A percentile compares a stretch with the other conserved stretches of the same genome.
These are phyloP conservation scores for Charadrius vociferus DNA, from an alignment of 2,113 vertebrate species.

Conservation along the genomic window DNA sequence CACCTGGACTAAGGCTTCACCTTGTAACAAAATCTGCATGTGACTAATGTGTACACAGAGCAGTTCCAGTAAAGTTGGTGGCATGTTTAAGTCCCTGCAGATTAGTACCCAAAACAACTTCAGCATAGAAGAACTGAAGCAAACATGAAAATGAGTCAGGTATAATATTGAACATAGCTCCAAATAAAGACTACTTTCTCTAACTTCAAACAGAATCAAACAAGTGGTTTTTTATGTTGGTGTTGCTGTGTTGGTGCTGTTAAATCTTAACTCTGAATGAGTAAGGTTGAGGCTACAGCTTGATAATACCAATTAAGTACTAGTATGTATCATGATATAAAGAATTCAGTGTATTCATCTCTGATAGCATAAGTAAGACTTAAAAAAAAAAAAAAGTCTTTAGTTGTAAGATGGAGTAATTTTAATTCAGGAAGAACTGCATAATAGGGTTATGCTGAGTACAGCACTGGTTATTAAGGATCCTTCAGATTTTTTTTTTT, in stretches of 20 bases:
- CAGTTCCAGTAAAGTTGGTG: not conserved
- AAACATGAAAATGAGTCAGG: not conserved
- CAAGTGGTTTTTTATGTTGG: fast-evolving
- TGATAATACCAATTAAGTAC: not conserved
- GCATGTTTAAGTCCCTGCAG: not conserved
- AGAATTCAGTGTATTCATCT: not conserved
- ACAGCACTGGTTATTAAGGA: not conserved
- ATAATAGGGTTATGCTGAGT: not conserved
- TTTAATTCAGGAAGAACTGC: slow-evolving; percentile 10
- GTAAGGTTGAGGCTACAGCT: not conserved
- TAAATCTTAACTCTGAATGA: not conserved
- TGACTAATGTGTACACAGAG: not conserved
- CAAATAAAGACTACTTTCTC: not conserved
- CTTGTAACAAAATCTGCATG: not conserved
- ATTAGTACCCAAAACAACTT: not conserved
- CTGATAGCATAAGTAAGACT: not conserved
- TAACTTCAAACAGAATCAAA: not conserved
- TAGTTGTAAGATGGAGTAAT: not conserved
- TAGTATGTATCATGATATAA: not conserved
- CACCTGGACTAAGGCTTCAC: not conserved
- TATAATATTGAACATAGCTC: not conserved
- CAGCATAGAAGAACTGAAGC: not conserved
- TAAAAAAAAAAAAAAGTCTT: not conserved
- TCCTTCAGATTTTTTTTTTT: not conserved
- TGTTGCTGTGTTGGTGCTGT: not conserved